Conservation (phyloP, 2,888 invertebrate genomes). For the Latrodectus elegans region DNA sequence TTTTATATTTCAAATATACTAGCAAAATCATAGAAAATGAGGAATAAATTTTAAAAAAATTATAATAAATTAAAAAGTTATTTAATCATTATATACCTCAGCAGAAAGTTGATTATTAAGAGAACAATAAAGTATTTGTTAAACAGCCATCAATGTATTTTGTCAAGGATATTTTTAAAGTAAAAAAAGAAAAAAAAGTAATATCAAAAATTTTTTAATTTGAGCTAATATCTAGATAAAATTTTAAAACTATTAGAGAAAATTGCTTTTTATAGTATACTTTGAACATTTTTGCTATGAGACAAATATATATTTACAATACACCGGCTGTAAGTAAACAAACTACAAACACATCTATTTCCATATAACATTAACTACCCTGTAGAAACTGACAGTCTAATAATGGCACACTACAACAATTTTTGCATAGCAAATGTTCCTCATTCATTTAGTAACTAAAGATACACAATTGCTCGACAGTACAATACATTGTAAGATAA, state of each 20-base stretch:
- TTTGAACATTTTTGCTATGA: slow-evolving; percentile 64
- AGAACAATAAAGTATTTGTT: too few species aligned
- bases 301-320: slow-evolving; percentile 64
- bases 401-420: slow-evolving; percentile 69
- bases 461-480: slow-evolving; percentile 41
- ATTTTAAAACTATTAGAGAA: background rate
- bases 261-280: slow-evolving; percentile 44
- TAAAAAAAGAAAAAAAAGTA: too few species aligned
- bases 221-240: background rate
- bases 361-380: slow-evolving; percentile 69
- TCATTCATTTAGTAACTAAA: slow-evolving; percentile 65
- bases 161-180: too few species aligned
- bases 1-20: too few species aligned
- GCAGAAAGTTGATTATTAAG: too few species aligned
- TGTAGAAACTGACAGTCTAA: slow-evolving; percentile 68
- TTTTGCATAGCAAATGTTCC: slow-evolving; percentile 67
- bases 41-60: too few species aligned
- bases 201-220: too few species aligned
- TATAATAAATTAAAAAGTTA: too few species aligned
- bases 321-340: slow-evolving; percentile 68
- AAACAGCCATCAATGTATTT: too few species aligned
- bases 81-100: too few species aligned
- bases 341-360: slow-evolving; percentile 67
- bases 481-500: slow-evolving; percentile 31
- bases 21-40: too few species aligned